Percentiles rank a stretch among this genome's conserved stretches.
Conservation (phyloP, 2,797 vertebrate genomes). For the Sarcoramphus papa region DNA sequence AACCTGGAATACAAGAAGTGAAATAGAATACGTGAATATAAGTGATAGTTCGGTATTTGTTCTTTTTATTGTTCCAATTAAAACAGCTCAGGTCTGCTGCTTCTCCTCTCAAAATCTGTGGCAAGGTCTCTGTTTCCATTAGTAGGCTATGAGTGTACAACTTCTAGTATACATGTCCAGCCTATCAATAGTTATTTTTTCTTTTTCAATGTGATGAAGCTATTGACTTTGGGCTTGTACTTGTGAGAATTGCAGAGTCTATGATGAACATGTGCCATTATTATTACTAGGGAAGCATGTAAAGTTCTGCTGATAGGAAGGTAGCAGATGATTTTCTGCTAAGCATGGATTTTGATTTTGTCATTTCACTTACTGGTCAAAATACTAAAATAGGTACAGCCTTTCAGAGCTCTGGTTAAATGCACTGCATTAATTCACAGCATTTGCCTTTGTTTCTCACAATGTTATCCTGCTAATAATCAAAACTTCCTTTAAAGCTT, state of each 20-base stretch:
- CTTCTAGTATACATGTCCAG: neutral
- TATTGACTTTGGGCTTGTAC: neutral
- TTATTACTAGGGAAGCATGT: neutral
- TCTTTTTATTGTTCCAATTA: neutral
- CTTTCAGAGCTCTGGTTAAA: neutral
- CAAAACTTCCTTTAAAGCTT: neutral
- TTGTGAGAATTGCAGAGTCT: neutral
- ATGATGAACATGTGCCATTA: neutral
- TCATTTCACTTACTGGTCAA: neutral
- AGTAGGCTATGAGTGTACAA: neutral
- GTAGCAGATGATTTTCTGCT: neutral
- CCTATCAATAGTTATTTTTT: neutral
- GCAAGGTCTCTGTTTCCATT: neutral
- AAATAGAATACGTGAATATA: neutral
- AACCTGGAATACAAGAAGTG: slow-evolving; percentile 25
- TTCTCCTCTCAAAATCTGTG: neutral
- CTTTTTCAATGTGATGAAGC: neutral
- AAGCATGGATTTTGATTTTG: neutral
- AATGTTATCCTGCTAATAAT: neutral
- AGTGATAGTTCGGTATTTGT: neutral
- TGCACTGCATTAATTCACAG: neutral
- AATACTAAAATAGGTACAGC: neutral
- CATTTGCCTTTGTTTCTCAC: neutral
- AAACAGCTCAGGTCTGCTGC: neutral
- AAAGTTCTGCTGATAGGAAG: neutral